Evolutionary conservation across 2,113 vertebrate species (phyloP), one percentile per base, ranked within the genome.

Genomic region (Chloropsis hardwickii): DNA sequence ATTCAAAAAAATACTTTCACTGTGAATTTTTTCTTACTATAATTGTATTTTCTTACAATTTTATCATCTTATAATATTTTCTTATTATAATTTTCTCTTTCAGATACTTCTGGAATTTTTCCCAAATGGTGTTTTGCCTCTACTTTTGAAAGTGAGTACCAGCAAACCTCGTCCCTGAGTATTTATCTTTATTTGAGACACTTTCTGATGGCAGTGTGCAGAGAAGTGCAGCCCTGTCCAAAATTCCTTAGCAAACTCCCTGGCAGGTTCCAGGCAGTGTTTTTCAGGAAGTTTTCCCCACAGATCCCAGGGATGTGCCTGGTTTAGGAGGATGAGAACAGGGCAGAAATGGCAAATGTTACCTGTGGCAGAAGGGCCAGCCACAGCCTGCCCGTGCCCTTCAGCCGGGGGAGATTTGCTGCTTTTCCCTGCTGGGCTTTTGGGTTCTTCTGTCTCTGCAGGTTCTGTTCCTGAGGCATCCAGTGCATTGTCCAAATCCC

Each of bases 401-500:
- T 71, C 96, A 73, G 70, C 16, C 37, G 54, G 2, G 28, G 70
- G 28, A 37, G 42, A 51, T 27, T 17, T 53, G 86, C 70, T 97
- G 87, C 69, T 85, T 37, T 39, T 58, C 25, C 40, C 51, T 14
- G 35, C 23, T 54, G 88, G 48, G 23, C 14, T 22, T 64, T 37
- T 14, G 12, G 28, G 48, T 4, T n/a, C 18, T 37, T 94, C 91
- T 62, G 11, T 27, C 57, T 58, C 10, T 9, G 83, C 5, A 24
- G 66, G 7, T 24, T 94, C 57, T 40, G 25, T 14, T 79, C 97
- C 96, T 11, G 61, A 24, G 17, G 62, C 61, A 2, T 84, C 48
- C 65, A 95, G 97, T 1, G 97, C 94, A 72, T 98, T 94, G 45
- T 98, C 98, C 84, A 99, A 91, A 95, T 99, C 98, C 98, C 98